These are phyloP conservation scores for Salvelinus alpinus DNA, from an alignment of 2,113 vertebrate genomes.

Conservation along the genomic window DNA sequence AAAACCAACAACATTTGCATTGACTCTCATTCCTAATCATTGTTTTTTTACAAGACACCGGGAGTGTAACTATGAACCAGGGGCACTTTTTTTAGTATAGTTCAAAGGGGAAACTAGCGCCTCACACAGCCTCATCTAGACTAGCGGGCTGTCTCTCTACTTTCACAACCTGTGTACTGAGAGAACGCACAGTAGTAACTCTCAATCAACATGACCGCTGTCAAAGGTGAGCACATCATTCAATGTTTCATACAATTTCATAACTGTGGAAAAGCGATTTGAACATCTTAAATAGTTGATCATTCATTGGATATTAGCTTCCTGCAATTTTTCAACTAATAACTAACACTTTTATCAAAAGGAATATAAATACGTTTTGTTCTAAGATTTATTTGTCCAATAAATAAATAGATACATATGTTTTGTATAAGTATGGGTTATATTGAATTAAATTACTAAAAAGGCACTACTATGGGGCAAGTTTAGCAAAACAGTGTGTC, in stretches of 20 bases:
- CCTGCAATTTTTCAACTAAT: too few relatives aligned
- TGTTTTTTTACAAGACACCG: too few relatives aligned
- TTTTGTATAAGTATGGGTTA: background rate
- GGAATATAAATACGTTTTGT: too few relatives aligned
- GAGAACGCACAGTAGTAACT: background rate
- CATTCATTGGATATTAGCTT: background rate
- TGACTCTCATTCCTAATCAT: too few relatives aligned
- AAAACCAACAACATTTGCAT: too few relatives aligned
- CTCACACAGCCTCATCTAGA: background rate
- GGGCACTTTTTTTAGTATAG: too few relatives aligned
- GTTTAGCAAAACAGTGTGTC: too few relatives aligned
- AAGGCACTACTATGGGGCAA: too few relatives aligned
- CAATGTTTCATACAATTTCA: background rate
- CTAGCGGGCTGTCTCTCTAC: background rate
- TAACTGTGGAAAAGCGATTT: background rate
- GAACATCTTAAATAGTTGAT: background rate
- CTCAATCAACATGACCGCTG: conserved; percentile 44
- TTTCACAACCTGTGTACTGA: background rate
- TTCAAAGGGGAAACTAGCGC: too few relatives aligned
- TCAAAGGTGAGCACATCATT: conserved; percentile 50
- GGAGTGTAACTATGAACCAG: too few relatives aligned
- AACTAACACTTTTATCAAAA: too few relatives aligned
- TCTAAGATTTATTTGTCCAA: background rate
- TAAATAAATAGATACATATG: background rate
- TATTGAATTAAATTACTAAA: too few relatives aligned